These are phyloP conservation scores for Fragum fragum DNA, from an alignment of 2,888 invertebrate species.

Conservation along the genomic window DNA sequence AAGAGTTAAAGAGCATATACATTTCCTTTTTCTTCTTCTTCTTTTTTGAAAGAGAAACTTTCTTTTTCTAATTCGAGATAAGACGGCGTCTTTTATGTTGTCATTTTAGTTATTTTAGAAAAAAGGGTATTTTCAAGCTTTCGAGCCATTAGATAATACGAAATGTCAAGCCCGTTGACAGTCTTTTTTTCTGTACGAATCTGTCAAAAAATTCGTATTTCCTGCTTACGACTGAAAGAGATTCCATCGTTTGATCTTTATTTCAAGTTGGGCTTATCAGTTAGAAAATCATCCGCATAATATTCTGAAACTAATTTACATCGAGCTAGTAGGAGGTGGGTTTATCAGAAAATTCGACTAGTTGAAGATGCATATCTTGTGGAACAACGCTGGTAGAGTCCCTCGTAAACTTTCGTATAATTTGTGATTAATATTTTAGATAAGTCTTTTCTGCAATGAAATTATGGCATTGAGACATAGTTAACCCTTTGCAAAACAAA, in stretches of 20 bases:
- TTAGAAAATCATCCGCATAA: constrained; percentile 37
- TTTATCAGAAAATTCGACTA: constrained; percentile 11
- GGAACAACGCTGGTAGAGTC: constrained; percentile 32
- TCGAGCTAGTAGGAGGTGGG: constrained; percentile 47
- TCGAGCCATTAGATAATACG: too few species aligned
- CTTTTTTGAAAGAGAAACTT: too few species aligned
- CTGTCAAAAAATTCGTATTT: too few species aligned
- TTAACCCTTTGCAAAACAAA: background rate
- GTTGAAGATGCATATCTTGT: constrained; percentile 41
- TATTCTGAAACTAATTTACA: constrained; percentile 55
- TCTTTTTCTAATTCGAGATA: too few species aligned
- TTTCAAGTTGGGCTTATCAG: constrained; percentile 9
- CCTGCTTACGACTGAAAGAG: background rate
- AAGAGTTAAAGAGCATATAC: too few species aligned
- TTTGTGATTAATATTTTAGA: constrained; percentile 59
- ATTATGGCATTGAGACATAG: constrained; percentile 56
- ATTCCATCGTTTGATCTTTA: constrained; percentile 25
- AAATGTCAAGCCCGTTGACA: too few species aligned
- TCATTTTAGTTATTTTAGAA: too few species aligned
- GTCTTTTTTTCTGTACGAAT: too few species aligned
- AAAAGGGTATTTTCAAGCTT: too few species aligned
- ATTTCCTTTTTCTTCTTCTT: too few species aligned
- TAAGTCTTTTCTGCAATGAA: constrained; percentile 54
- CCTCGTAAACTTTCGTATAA: constrained; percentile 62
- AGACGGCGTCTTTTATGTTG: too few species aligned